Evolutionary conservation across 2,113 vertebrate genomes (phyloP).

Genomic region (Carollia perspicillata): DNA sequence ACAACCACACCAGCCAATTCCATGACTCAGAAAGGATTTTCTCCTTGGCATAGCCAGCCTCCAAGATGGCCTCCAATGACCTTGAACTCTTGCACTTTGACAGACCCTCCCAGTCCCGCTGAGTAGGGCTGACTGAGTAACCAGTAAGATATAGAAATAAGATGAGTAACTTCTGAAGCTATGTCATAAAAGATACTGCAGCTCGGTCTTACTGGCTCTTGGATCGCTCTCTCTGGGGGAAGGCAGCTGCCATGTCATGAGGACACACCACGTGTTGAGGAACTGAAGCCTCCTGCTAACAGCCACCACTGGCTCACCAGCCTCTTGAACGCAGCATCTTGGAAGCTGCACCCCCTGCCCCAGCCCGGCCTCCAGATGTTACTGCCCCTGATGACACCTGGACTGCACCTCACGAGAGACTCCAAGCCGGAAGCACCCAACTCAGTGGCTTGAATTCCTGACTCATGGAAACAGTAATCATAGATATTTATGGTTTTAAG

Average conservation of each 20-base stretch:
- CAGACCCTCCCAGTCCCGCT: neutral
- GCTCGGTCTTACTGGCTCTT: neutral
- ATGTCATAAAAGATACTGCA: neutral
- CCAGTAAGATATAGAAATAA: neutral
- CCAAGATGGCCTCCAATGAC: neutral
- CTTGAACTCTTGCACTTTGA: neutral
- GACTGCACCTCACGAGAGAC: neutral
- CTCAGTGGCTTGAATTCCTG: neutral
- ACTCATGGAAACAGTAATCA: neutral
- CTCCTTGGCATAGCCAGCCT: neutral
- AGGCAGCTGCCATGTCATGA: neutral
- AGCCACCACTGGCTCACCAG: neutral
- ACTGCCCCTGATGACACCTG: neutral
- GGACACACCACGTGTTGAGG: neutral
- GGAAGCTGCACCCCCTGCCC: neutral
- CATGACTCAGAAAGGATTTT: neutral
- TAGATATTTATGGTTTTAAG: neutral
- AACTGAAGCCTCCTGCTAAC: neutral
- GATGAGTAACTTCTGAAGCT: neutral
- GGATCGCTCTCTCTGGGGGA: neutral
- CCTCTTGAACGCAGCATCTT: accelerated
- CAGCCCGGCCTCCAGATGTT: neutral
- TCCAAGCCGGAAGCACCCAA: neutral
- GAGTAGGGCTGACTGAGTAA: neutral
- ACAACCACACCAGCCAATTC: neutral